phyloP scores from a whole-genome alignment of 2,888 invertebrate species.

The Scaeva pyrastri region DNA sequence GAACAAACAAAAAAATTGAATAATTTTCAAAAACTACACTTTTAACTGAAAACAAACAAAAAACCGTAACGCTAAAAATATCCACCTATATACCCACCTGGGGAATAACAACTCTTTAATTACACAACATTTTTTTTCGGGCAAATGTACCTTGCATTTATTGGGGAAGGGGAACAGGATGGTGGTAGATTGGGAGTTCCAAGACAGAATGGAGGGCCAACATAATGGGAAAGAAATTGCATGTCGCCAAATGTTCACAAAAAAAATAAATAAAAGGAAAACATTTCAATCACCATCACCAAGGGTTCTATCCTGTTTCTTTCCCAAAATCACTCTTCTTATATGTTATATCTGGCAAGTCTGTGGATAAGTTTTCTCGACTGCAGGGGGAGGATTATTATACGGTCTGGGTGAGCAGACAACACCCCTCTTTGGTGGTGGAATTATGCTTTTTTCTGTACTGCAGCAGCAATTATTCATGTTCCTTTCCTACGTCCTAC shows the following conservation, averaged over 20 bases:
- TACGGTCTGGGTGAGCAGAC: conserved; percentile 50
- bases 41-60: neutral
- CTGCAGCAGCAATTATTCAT: conserved; percentile 39
- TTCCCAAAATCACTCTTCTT: neutral
- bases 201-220: neutral
- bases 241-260: conserved; percentile 63
- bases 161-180: neutral
- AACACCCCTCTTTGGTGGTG: conserved; percentile 54
- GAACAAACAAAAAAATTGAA: neutral
- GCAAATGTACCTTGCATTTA: neutral
- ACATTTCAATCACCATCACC: conserved; percentile 1
- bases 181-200: too few species aligned
- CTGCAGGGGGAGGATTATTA: conserved; percentile 1
- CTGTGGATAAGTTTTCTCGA: neutral
- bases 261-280: conserved; percentile 42
- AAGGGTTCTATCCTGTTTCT: conserved; percentile 20
- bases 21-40: neutral
- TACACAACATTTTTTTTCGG: neutral
- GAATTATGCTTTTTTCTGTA: conserved; percentile 26
- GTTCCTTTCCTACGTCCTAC: too few species aligned
- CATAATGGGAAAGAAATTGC: conserved; percentile 61
- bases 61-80: too few species aligned
- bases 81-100: conserved; percentile 8
- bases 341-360: neutral
- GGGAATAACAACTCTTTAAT: conserved; percentile 35